phyloP scores from a whole-genome alignment of 2,888 invertebrate species.

The Scaptomyza cyrtandrae region DNA sequence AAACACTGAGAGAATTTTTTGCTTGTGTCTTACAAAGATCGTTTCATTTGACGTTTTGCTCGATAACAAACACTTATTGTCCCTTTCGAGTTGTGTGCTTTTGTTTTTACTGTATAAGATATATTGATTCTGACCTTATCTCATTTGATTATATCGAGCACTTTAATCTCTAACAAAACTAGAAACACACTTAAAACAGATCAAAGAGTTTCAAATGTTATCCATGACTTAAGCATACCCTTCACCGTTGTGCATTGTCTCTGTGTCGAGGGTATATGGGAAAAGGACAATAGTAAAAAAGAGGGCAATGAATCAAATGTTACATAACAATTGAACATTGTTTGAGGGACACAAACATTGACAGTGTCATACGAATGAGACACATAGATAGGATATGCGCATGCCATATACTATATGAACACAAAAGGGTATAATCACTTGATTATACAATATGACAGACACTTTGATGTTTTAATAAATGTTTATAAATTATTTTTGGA shows the following conservation, averaged over 20 bases:
- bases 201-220: not conserved
- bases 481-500: not conserved
- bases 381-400: not conserved
- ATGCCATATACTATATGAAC: not conserved
- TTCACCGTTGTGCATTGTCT: not conserved
- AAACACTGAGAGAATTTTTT: no score
- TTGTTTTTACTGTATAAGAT: no score
- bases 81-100: no score
- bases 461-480: not conserved
- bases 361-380: not conserved
- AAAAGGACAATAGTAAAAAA: slow-evolving; percentile 1
- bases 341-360: slow-evolving; percentile 6
- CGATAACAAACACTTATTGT: no score
- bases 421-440: slow-evolving; percentile 2
- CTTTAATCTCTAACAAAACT: not conserved
- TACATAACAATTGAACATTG: slow-evolving; percentile 18
- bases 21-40: no score
- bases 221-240: not conserved
- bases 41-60: no score
- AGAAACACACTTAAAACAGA: no score
- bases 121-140: no score
- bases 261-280: not conserved
- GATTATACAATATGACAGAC: not conserved
- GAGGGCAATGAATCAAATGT: slow-evolving; percentile 19
- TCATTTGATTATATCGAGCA: no score